Base-by-base conservation (phyloP, 2,797 vertebrate species). In the Balearica regulorum region DNA sequence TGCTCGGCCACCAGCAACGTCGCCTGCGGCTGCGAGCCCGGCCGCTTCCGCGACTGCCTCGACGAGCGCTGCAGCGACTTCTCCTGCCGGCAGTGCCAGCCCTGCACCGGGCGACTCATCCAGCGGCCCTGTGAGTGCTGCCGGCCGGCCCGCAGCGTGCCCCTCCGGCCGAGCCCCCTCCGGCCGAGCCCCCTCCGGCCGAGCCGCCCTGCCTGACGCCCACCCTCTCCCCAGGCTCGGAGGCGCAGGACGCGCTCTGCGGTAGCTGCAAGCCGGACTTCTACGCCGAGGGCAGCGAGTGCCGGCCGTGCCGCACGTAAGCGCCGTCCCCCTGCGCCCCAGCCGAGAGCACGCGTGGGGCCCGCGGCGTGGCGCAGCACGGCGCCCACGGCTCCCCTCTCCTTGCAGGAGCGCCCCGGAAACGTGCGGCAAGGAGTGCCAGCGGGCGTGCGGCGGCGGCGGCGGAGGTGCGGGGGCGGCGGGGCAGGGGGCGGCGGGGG, bases 361-460 rank as follows among this genome's bases (percentile, higher is more conserved):
- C 43, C 14, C 3, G 0, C 8, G 44, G 41, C n/a, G 4, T 5
- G 35, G 61, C 16, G 16, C 10, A 2, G 60, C 9, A 7, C 1
- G 0, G 21, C 8, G 5, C 53, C 29, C 10, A 83, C 3, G 10
- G 26, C 57, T 80, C 26, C 29, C 35, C 18, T 73, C 37, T 95
- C 58, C 66, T 88, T 82, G 58, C 81, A 96, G 96, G 57, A 61
- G 9, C 13, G 8, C 25, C 14, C 16, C 7, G 0, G 89, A 91
- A 55, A 97, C 35, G 7, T 98, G 94, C 39, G 96, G 87, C 82
- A 84, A 83, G 98, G 98, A 97, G 79, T 98, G 93, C 96, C 97
- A 98, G 98, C 93, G 53, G 31, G 70, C 1, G 9, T 95, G 94
- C 0, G 16, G 71, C 2, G 1, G 57, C 25, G 16, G n/a, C 11